A percentile compares a stretch with the other conserved stretches of the same genome.
These are phyloP conservation scores for Zootoca vivipara DNA, from an alignment of 2,113 vertebrate genomes.

Conservation along the genomic window DNA sequence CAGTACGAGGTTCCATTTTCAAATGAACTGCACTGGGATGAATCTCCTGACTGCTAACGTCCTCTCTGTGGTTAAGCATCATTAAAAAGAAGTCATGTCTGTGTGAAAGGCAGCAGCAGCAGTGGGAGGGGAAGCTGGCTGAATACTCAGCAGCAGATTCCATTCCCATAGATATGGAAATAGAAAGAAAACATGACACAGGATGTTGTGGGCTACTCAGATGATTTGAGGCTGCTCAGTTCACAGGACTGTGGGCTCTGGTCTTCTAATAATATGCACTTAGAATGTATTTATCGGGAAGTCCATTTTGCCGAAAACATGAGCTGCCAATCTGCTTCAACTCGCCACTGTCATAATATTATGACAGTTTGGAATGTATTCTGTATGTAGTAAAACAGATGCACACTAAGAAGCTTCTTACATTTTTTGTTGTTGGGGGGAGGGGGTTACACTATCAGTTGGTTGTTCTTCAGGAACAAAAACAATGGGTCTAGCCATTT, in stretches of 20 bases:
- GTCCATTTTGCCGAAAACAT: background rate
- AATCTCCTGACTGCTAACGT: slow-evolving; percentile 44
- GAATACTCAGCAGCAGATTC: slow-evolving; percentile 56
- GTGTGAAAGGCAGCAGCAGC: slow-evolving; percentile 46
- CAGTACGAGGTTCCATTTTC: background rate
- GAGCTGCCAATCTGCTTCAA: slow-evolving; percentile 2
- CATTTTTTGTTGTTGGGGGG: background rate
- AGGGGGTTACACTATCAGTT: background rate
- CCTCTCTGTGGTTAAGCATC: slow-evolving; percentile 45
- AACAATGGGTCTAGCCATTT: background rate
- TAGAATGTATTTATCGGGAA: slow-evolving; percentile 13
- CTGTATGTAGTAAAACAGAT: slow-evolving; percentile 2
- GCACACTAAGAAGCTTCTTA: background rate
- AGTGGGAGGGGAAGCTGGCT: slow-evolving; percentile 54
- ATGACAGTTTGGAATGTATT: background rate
- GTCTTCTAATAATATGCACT: slow-evolving; percentile 4
- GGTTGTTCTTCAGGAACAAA: background rate
- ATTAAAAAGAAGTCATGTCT: slow-evolving; percentile 50
- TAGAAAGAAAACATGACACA: slow-evolving; percentile 58
- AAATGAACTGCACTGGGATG: slow-evolving; percentile 2
- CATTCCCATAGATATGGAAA: slow-evolving; percentile 65
- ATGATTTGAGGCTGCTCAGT: slow-evolving; percentile 23
- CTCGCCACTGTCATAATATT: slow-evolving; percentile 9
- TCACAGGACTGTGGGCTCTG: background rate
- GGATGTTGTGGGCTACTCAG: slow-evolving; percentile 26